phyloP scores from a whole-genome alignment of 2,113 vertebrate genomes.

The Girardinichthys multiradiatus region DNA sequence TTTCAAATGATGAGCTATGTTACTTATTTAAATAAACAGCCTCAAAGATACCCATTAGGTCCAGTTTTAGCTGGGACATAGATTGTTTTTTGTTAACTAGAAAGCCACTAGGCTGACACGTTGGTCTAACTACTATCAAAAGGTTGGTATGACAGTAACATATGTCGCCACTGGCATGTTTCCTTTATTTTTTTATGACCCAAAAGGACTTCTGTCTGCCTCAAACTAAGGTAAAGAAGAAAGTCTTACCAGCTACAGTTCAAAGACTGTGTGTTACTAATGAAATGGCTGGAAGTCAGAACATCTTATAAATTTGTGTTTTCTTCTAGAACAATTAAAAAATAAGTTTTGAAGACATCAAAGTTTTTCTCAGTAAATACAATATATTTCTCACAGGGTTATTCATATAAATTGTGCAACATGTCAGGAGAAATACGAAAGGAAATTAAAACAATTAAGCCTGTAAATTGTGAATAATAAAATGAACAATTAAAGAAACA shows the following conservation, averaged over 20 bases:
- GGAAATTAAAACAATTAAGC: no score
- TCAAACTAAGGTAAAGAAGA: conserved; percentile 5
- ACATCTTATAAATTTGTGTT: no score
- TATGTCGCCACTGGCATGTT: conserved; percentile 7
- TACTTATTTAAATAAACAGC: neutral
- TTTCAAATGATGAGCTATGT: neutral
- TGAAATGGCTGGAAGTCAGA: neutral
- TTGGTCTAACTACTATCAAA: conserved; percentile 22
- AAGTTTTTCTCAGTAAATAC: no score
- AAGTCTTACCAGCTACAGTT: neutral
- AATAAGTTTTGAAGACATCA: no score
- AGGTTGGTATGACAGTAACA: conserved; percentile 8
- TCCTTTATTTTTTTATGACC: conserved; percentile 14
- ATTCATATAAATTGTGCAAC: no score
- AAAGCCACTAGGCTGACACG: conserved; percentile 12
- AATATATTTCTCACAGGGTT: no score
- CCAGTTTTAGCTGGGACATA: neutral
- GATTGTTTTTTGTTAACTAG: neutral
- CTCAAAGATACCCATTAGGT: neutral
- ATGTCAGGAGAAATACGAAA: no score
- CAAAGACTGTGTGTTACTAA: conserved; percentile 3
- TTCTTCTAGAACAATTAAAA: no score
- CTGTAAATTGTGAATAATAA: no score
- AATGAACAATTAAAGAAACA: no score
- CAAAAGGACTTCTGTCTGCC: conserved; percentile 14